These are phyloP conservation scores for Nannoperca australis DNA, from an alignment of 2,797 vertebrate genomes.

Conservation along the genomic window DNA sequence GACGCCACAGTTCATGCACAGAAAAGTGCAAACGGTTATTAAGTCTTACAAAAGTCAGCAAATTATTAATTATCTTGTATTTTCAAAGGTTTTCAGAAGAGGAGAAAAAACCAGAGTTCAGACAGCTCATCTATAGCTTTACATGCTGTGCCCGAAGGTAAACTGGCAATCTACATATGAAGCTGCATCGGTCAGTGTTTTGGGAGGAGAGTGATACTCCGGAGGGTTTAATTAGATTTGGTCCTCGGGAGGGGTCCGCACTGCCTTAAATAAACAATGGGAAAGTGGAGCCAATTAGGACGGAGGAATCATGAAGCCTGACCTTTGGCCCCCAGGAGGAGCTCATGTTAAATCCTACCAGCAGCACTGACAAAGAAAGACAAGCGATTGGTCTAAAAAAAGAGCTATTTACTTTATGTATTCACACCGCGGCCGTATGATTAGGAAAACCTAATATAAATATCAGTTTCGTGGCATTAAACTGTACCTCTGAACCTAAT, in stretches of 20 bases:
- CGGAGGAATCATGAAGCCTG: conserved; percentile 53
- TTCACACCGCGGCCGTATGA: background rate
- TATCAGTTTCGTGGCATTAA: background rate
- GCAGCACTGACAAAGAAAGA: conserved; percentile 13
- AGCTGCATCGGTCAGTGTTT: conserved; percentile 54
- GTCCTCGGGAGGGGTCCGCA: conserved; percentile 36
- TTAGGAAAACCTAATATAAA: conserved; percentile 17
- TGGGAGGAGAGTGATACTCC: conserved; percentile 37
- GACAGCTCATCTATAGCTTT: conserved; percentile 35
- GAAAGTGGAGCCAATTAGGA: conserved; percentile 61
- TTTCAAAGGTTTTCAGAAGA: background rate
- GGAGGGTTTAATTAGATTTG: conserved; percentile 78
- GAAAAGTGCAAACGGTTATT: conserved; percentile 46
- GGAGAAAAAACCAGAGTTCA: background rate
- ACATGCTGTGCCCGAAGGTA: conserved; percentile 20
- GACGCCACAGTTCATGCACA: conserved; percentile 19
- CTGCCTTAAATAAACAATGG: conserved; percentile 61
- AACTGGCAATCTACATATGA: conserved; percentile 35
- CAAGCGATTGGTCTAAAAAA: background rate
- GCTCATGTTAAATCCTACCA: conserved; percentile 17
- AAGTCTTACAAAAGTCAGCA: conserved; percentile 19
- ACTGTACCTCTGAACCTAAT: conserved; percentile 8
- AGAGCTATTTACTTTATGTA: conserved; percentile 16
- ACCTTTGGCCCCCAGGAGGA: conserved; percentile 62
- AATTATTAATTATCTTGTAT: too few relatives aligned